Base-by-base conservation (phyloP, 2,888 invertebrate genomes). In the Pardosa pseudoannulata region DNA sequence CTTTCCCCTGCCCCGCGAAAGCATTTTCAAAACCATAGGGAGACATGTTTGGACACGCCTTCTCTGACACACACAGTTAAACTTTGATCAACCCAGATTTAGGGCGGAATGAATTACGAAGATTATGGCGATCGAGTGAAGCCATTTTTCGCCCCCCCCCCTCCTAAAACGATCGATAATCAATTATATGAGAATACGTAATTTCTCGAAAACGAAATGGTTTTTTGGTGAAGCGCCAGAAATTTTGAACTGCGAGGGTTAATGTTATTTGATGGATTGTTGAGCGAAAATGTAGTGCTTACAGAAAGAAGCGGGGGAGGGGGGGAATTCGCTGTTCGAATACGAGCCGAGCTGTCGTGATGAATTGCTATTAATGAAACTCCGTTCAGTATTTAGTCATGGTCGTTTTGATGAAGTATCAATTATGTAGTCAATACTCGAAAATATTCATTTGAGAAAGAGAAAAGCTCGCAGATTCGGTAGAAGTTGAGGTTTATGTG, bases 11-110 rank as follows among this genome's bases (percentile, higher is more conserved):
- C 36, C 39, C 62, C n/a, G n/a, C n/a, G n/a, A 23, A 46, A 50
- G 78, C 39, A 72, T 71, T 41, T 32, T 41, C 13, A 50, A 23
- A 28, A 70, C 76, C 67, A 36, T 5, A 46, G 56, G 41, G 73
- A 85, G 78, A 73, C 68, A 79, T 85, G 83, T 85, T 73, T 39
- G 67, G 78, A 85, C 78, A 85, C 83, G 78, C 83, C 83, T 73
- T 39, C 68, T 27, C 28, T 72, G 72, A 78, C 83, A 78, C 67
- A 78, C 32, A 28, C 50, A 56, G 71, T 85, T 85, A 76, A 85
- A 85, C 73, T 85, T 78, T 85, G 83, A 85, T 85, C 83, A 85
- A 56, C 74, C 73, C 50, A 65, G 78, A 64, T 83, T 78, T 78
- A 27, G 78, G 83, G 82, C 13, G 76, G 82, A 76, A 76, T 83